Base-by-base conservation (phyloP, 2,797 vertebrate genomes). In the Epinephelus awoara region DNA sequence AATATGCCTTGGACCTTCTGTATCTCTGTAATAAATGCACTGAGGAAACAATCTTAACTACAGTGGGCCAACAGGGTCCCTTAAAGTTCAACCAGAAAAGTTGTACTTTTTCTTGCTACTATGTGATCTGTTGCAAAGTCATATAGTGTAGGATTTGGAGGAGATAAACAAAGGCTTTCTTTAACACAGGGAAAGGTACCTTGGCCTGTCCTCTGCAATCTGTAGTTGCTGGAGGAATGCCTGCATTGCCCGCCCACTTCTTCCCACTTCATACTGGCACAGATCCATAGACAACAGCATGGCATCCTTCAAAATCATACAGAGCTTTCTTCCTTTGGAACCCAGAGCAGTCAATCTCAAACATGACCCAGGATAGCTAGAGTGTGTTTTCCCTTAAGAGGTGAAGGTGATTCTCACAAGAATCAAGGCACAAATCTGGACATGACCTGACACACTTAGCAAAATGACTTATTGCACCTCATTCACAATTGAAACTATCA, bases 371-470 rank as follows among this genome's bases (percentile, higher is more conserved):
- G 14, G 61, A 74, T 19, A 79, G 57, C 34, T 17, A 2, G 47
- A 42, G 62, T 19, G 52, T 2, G 14, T 77, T 54, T 34, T 72
- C 63, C 71, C 72, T 65, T 44, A 56, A 51, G 75, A 67, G 73
- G 52, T 72, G 83, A 77, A 72, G 77, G 81, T 14, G 64, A 83
- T 72, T 84, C 77, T 58, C 46, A 67, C 71, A 71, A 65, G 79
- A 85, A 86, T 82, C 82, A 91, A 90, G 91, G 89, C 92, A 91
- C 85, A 79, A 73, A 88, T 85, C 49, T 84, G 76, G 83, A 89
- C 80, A 65, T 29, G 72, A 88, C 67, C 81, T 57, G 10, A 83
- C 50, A n/a, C 54, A 17, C 19, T 23, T 72, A 2, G 29, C 56
- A 66, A 25, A 56, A 62, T 8, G 29, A 78, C 52, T 18, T 42